These are phyloP conservation scores for Hydractinia symbiolongicarpus DNA, from an alignment of 30 jellyfish, hydroid and myxozoan genomes.

Conservation along the genomic window DNA sequence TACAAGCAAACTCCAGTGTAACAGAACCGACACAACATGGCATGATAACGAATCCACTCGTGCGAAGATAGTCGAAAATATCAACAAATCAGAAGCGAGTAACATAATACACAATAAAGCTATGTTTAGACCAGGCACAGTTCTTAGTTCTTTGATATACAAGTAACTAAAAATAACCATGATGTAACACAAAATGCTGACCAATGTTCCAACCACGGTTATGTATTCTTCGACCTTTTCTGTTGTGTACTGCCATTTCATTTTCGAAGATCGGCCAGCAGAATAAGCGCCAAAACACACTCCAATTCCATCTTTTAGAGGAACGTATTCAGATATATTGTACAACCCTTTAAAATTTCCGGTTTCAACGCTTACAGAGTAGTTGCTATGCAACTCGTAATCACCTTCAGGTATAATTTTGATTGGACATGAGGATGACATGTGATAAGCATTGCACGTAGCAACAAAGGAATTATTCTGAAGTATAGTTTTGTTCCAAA, in stretches of 20 bases:
- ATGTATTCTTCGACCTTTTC: not conserved
- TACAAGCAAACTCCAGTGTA: constrained; percentile 22
- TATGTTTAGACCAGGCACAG: constrained; percentile 25
- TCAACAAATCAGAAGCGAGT: constrained; percentile 17
- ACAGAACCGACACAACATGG: constrained; percentile 2
- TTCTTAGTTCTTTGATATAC: constrained; percentile 17
- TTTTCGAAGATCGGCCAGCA: not conserved
- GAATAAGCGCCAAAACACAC: not conserved
- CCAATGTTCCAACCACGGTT: not conserved
- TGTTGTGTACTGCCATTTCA: constrained; percentile 2
- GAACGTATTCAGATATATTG: not conserved
- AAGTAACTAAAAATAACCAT: constrained; percentile 14
- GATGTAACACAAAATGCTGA: constrained; percentile 26
- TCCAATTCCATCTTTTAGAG: constrained; percentile 2
- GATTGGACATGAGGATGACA: not conserved
- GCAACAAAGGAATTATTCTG: not conserved
- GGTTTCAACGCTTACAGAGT: not conserved
- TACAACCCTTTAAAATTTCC: not conserved
- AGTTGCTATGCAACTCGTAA: not conserved
- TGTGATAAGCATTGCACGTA: not conserved
- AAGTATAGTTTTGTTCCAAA: not conserved
- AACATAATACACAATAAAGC: constrained; percentile 2
- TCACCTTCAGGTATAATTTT: not conserved
- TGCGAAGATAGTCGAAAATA: not conserved
- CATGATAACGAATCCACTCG: not conserved